These are phyloP conservation scores for Mesitornis unicolor DNA, from an alignment of 2,113 vertebrate genomes.

Conservation along the genomic window DNA sequence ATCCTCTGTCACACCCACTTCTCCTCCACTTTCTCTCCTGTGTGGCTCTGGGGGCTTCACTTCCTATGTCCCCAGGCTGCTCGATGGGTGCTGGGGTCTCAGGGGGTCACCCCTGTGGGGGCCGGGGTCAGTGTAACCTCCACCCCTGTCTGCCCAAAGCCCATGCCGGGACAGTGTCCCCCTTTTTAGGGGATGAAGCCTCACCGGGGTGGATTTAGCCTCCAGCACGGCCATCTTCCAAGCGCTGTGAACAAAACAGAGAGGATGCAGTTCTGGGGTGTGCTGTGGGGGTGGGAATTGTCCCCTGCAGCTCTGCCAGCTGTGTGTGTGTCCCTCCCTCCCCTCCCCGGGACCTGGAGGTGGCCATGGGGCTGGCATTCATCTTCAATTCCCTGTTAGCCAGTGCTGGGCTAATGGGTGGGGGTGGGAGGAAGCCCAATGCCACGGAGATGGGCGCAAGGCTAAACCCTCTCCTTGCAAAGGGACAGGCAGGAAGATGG, in stretches of 20 bases:
- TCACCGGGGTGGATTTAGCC: constrained; percentile 86
- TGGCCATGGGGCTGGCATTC: fast-evolving
- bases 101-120: neutral
- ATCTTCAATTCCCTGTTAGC: neutral
- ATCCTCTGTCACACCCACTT: too few relatives aligned
- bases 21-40: fast-evolving
- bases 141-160: neutral
- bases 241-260: constrained; percentile 75
- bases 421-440: fast-evolving
- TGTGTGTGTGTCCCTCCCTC: too few relatives aligned
- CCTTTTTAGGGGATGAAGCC: neutral
- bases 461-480: neutral
- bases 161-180: fast-evolving
- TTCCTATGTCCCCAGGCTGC: neutral
- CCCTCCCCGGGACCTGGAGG: fast-evolving
- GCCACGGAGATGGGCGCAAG: neutral
- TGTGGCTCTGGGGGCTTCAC: neutral
- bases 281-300: neutral
- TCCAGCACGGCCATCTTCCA: constrained; percentile 91
- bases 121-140: neutral
- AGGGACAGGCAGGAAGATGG: neutral
- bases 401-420: fast-evolving
- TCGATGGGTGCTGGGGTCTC: fast-evolving
- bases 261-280: neutral
- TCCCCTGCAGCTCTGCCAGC: neutral